Conservation (phyloP, 2,797 vertebrate species). For the Gymnopithys bicolor region DNA sequence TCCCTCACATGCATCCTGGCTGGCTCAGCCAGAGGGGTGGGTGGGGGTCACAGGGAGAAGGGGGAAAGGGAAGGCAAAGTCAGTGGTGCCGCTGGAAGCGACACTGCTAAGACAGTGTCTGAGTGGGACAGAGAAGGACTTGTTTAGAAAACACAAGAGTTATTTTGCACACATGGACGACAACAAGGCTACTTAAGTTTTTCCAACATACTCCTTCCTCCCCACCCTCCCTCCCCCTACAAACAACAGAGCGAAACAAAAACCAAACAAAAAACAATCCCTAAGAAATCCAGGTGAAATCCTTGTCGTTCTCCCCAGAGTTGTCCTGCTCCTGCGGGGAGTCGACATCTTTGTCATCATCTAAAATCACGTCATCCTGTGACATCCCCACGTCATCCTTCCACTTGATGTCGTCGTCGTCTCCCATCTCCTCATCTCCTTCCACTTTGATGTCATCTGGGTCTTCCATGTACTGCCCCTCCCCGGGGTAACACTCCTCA, state of each 20-base stretch:
- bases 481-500: constrained; percentile 86
- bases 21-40: background rate
- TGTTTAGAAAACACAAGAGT: constrained; percentile 52
- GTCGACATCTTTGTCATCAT: constrained; percentile 90
- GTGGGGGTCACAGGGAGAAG: background rate
- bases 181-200: constrained; percentile 58
- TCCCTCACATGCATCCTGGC: background rate
- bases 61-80: constrained; percentile 16
- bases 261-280: background rate
- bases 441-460: constrained; percentile 85
- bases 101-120: background rate
- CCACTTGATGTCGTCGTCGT: constrained; percentile 92
- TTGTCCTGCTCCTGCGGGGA: constrained; percentile 87
- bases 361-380: constrained; percentile 83
- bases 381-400: constrained; percentile 87
- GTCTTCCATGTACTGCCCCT: constrained; percentile 84
- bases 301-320: constrained; percentile 87
- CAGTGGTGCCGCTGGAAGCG: background rate
- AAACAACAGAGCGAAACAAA: constrained; percentile 18
- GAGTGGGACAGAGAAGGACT: constrained; percentile 53
- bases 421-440: constrained; percentile 84
- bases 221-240: background rate
- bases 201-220: constrained; percentile 40
- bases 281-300: constrained; percentile 98
- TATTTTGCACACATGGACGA: constrained; percentile 62